These are phyloP conservation scores for Pygmarrhopalites habei DNA, from an alignment of 1,140 invertebrate genomes.

Conservation along the genomic window DNA sequence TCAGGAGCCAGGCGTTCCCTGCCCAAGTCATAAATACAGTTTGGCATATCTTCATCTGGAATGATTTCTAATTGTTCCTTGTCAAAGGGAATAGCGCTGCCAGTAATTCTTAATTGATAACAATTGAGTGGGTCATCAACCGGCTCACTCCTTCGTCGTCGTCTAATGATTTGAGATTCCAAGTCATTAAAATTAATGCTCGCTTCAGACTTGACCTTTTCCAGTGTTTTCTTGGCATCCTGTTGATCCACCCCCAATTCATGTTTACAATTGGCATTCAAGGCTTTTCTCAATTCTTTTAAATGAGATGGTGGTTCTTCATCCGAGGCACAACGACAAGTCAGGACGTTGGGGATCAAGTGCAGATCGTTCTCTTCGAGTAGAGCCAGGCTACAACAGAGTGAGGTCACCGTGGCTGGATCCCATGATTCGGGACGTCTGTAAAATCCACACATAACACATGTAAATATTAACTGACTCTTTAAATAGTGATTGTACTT, in stretches of 20 bases:
- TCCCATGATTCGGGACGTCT: conserved; percentile 19
- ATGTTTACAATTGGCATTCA: conserved; percentile 30
- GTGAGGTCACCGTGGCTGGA: conserved; percentile 18
- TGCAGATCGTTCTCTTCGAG: conserved; percentile 28
- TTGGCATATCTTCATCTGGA: conserved; percentile 14
- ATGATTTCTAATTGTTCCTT: conserved; percentile 24
- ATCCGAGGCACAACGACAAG: conserved; percentile 33
- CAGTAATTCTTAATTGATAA: conserved; percentile 25
- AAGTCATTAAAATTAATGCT: conserved; percentile 35
- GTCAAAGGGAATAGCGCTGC: conserved; percentile 21
- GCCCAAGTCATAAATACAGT: conserved; percentile 36
- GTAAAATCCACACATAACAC: too few relatives aligned
- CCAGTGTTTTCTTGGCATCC: conserved; percentile 11
- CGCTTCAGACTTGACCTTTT: conserved; percentile 28
- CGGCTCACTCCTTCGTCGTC: neutral
- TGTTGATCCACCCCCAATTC: conserved; percentile 9
- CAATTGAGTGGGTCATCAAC: conserved; percentile 13
- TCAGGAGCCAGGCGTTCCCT: conserved; percentile 19
- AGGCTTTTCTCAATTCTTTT: conserved; percentile 28
- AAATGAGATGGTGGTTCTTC: conserved; percentile 32
- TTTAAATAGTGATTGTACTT: too few relatives aligned
- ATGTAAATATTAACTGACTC: too few relatives aligned
- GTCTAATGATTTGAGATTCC: conserved; percentile 30
- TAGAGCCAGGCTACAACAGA: conserved; percentile 33
- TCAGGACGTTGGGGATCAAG: conserved; percentile 13